Evolutionary conservation across 2,113 vertebrate genomes (phyloP), one percentile per base, ranked within the genome.

Genomic region (Cromileptes altivelis): DNA sequence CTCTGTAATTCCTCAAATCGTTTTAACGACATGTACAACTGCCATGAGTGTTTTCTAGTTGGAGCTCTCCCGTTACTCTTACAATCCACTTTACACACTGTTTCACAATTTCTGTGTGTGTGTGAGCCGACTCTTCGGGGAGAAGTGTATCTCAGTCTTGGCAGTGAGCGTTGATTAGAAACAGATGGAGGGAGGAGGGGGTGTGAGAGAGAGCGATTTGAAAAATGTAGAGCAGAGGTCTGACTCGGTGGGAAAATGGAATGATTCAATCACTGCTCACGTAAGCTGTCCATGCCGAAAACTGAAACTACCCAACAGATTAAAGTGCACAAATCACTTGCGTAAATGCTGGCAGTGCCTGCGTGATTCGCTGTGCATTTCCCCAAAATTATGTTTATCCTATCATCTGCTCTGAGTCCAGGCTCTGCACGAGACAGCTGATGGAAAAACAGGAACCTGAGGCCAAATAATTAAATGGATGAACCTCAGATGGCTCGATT

Each of bases 101-200:
- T 55, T 64, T 58, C 9, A 37, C 53, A 42, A 15, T 69, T 70
- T 81, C 64, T 81, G 33, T 62, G 77, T 55, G 69, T 75, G 71
- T 75, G 71, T 62, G 62, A 72, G 75, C 2, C 57, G 56, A 6
- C 37, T 70, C 65, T 50, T 77, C 65, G 12, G 78, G 70, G 77
- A 82, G 64, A 89, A 70, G 30, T 6, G 74, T 65, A 69, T 73
- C 64, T n/a, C 10, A 1, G 63, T 61, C 70, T 85, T 88, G 89
- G 83, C 78, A 85, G 55, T 30, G 78, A 79, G 55, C 12, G 40
- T 30, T 89, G 88, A 95, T 92, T 75, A 55, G 86, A 92, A 94
- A 75, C 93, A 95, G 92, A 94, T 94, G 93, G 53, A 65, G 15
- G 53, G 40, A 78, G 61, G 73, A 30, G 80, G 47, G 67, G 27